Conservation (phyloP, 2,888 invertebrate genomes). For the Chirona hameri region DNA sequence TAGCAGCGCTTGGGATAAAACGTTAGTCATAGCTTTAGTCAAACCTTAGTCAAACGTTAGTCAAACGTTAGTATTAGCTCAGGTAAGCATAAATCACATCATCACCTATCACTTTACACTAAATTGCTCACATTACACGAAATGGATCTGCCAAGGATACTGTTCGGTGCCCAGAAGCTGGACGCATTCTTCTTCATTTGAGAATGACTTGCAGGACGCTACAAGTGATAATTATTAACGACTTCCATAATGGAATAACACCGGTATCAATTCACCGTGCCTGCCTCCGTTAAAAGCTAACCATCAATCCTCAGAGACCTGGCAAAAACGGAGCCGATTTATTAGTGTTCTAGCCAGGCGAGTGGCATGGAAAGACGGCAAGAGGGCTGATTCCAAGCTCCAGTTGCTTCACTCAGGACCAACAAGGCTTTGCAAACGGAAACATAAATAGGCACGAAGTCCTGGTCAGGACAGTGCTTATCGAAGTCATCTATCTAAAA, state of each 20-base stretch:
- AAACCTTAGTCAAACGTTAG: too few species aligned
- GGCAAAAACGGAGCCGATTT: not conserved
- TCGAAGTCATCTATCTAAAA: too few species aligned
- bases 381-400: too few species aligned
- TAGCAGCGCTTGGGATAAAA: too few species aligned
- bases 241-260: constrained; percentile 25
- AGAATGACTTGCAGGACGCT: not conserved
- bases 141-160: not conserved
- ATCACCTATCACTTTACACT: not conserved
- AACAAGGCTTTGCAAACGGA: too few species aligned
- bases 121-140: not conserved
- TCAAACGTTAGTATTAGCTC: not conserved
- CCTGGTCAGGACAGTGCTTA: too few species aligned
- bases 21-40: not conserved
- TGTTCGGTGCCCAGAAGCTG: not conserved
- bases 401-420: too few species aligned
- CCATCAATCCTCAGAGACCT: not conserved
- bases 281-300: constrained; percentile 5
- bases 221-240: constrained; percentile 10
- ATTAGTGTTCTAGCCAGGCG: not conserved
- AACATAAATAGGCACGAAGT: too few species aligned
- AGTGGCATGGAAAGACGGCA: not conserved
- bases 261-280: constrained; percentile 9
- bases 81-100: not conserved
- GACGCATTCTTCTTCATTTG: constrained; percentile 6